Base-by-base conservation (phyloP, 1,140 invertebrate species). In the Rhynchophorus ferrugineus region DNA sequence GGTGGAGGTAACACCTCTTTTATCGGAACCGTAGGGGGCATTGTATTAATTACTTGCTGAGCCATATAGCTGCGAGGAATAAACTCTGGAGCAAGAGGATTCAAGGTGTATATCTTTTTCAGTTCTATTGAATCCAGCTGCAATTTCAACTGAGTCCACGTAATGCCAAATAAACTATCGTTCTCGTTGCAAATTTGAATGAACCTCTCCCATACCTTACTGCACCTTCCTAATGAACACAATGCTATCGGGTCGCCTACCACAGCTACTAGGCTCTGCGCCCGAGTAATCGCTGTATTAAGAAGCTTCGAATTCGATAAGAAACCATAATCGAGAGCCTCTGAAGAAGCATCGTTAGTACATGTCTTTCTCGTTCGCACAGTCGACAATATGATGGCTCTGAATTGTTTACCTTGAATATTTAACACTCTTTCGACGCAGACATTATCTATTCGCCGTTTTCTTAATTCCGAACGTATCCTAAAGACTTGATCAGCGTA, bases 341-440 rank as follows among this genome's bases (percentile, higher is more conserved):
- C 80, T 37, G 84, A 80, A 36, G 46, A 66, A 49, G 57, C 59
- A 13, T 56, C 69, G 64, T 71, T 73, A 67, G 72, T 72, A 66
- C 86, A 90, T 1, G 84, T 87, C 44, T 81, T 73, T 36, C 84
- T 71, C 1, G 89, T 92, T 3, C 89, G 73, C 1, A 93, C 89
- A 0, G 88, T 91, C 16, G 86, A 90, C 29, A 93, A 71, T 58
- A 94, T 86, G 20, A 93, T 82, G 0, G 85, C 88, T 7, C 87
- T 75, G 63, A 92, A 94, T 69, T 93, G 88, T 67, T 92, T 92
- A 67, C 88, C 88, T 73, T 93, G 90, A 0, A 91, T 87, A 71
- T 93, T 93, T 0, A 90, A 72, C 7, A 92, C 88, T 52, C 89
- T 72, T 66, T 92, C 90, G 1, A 92, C 90, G 3, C 85, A 87